These are phyloP conservation scores for Acrocera orbiculus DNA, from an alignment of 2,888 invertebrate genomes.

Conservation along the genomic window DNA sequence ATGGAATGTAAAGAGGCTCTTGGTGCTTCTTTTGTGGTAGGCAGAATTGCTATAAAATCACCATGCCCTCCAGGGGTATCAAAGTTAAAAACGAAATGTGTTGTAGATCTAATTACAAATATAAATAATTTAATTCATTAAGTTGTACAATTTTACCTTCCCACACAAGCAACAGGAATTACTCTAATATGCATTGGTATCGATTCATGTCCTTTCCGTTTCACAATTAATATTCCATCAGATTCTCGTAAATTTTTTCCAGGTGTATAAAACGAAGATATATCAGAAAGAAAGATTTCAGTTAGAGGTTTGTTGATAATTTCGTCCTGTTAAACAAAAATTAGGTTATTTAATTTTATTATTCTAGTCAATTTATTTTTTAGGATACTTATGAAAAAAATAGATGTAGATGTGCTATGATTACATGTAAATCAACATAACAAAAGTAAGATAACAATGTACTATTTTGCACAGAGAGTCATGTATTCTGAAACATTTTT, in stretches of 20 bases:
- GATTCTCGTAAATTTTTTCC: conserved; percentile 53
- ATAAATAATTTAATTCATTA: background rate
- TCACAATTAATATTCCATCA: conserved; percentile 54
- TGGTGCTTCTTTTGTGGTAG: conserved; percentile 45
- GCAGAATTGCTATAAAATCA: conserved; percentile 39
- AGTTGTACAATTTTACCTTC: conserved; percentile 30
- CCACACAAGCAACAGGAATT: conserved; percentile 51
- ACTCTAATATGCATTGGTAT: conserved; percentile 62
- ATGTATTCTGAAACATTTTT: no score
- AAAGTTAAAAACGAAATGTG: conserved; percentile 33
- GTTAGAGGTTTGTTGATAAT: conserved; percentile 30
- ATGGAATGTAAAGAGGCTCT: conserved; percentile 63
- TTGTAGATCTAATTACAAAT: conserved; percentile 30
- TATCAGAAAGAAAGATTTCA: conserved; percentile 30
- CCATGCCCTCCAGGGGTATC: conserved; percentile 36
- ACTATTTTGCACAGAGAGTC: no score
- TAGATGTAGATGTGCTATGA: no score
- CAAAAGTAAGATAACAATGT: no score
- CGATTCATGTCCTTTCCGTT: conserved; percentile 60
- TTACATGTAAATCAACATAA: no score
- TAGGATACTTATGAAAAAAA: no score
- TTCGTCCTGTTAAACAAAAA: conserved; percentile 23
- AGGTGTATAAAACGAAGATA: conserved; percentile 39
- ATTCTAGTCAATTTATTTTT: no score
- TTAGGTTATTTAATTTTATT: conserved; percentile 1